A percentile compares a stretch with the other conserved stretches of the same genome.
Evolutionary conservation across 2,113 vertebrate genomes (phyloP).

Genomic region (Austrofundulus limnaeus): DNA sequence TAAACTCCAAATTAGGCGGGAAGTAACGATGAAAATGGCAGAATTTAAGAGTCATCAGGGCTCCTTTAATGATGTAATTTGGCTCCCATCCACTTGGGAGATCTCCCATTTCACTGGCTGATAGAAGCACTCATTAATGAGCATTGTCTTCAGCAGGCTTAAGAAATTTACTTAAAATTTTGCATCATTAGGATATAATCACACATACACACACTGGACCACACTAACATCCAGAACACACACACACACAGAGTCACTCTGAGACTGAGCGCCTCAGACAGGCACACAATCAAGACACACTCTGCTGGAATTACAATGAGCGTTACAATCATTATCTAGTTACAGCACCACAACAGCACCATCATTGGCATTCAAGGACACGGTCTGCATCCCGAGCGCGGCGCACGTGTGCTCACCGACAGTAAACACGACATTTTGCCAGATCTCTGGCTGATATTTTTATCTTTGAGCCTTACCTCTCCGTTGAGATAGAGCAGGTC

Average conservation of each 20-base stretch:
- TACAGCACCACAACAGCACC: slow-evolving; percentile 48
- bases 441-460: slow-evolving; percentile 25
- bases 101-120: background rate
- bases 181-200: slow-evolving; percentile 27
- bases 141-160: slow-evolving; percentile 38
- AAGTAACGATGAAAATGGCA: slow-evolving; percentile 37
- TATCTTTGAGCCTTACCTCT: slow-evolving; percentile 79
- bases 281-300: slow-evolving; percentile 31
- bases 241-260: slow-evolving; percentile 5
- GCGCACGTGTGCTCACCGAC: slow-evolving; percentile 10
- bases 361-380: slow-evolving; percentile 66
- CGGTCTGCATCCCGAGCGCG: slow-evolving; percentile 13
- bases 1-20: slow-evolving; percentile 46
- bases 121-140: slow-evolving; percentile 24
- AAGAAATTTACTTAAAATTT: slow-evolving; percentile 28
- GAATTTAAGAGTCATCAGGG: slow-evolving; percentile 32
- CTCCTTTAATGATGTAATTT: slow-evolving; percentile 47
- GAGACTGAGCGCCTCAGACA: slow-evolving; percentile 22
- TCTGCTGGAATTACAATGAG: slow-evolving; percentile 65
- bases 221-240: slow-evolving; percentile 20
- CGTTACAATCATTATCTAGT: slow-evolving; percentile 62
- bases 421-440: slow-evolving; percentile 7
- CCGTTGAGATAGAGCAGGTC: slow-evolving; percentile 91
- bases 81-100: slow-evolving; percentile 45
- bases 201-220: slow-evolving; percentile 9